Conservation (phyloP, 2,888 invertebrate genomes). For the Cabera pusaria region DNA sequence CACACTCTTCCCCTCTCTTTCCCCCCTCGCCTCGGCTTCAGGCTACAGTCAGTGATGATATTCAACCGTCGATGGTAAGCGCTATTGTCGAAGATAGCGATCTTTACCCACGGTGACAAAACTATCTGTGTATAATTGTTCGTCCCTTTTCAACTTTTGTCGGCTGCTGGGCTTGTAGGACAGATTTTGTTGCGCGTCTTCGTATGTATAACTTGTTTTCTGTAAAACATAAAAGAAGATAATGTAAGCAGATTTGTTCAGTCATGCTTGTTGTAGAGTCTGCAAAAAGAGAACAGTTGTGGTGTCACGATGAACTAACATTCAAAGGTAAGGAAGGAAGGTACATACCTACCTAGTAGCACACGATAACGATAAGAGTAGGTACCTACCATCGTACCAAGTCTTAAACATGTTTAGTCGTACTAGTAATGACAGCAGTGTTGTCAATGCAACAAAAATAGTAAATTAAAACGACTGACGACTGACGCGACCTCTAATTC, state of each 20-base stretch:
- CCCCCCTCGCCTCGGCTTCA: slow-evolving; percentile 85
- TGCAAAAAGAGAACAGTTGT: no score
- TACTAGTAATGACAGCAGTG: no score
- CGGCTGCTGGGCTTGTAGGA: slow-evolving; percentile 27
- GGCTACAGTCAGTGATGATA: slow-evolving; percentile 83
- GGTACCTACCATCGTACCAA: no score
- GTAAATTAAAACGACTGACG: no score
- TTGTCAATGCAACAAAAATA: no score
- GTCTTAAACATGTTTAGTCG: no score
- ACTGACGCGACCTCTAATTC: no score
- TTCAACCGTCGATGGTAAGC: slow-evolving; percentile 77
- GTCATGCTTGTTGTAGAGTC: no score
- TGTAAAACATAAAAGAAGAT: slow-evolving; percentile 18
- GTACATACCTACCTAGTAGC: no score
- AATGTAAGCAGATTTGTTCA: background rate
- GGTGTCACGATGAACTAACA: no score
- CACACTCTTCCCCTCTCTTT: slow-evolving; percentile 71
- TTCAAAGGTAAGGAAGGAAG: no score
- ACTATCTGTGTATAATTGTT: slow-evolving; percentile 52
- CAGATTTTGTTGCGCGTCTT: slow-evolving; percentile 36
- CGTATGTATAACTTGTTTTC: slow-evolving; percentile 45
- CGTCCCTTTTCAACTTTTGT: slow-evolving; percentile 37
- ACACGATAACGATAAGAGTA: no score
- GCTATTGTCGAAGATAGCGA: slow-evolving; percentile 60
- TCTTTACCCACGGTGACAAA: slow-evolving; percentile 43